phyloP scores from a whole-genome alignment of 2,797 vertebrate species.

The Leucoraja ocellata region DNA sequence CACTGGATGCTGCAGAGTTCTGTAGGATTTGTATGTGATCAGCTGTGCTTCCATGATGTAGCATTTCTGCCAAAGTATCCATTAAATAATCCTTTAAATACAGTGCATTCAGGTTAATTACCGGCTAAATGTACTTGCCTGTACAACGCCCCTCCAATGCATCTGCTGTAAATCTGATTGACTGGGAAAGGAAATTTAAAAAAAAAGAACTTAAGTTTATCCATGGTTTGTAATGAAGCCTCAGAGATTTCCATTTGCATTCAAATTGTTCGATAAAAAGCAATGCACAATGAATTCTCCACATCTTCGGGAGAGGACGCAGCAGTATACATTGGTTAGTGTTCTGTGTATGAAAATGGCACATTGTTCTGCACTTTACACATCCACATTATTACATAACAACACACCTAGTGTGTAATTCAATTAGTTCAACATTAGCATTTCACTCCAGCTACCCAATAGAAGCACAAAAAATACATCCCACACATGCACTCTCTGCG shows the following conservation, averaged over 20 bases:
- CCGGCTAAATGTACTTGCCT: not conserved
- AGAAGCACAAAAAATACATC: not conserved
- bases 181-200: not conserved
- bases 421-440: not conserved
- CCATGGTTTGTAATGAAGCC: not conserved
- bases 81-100: constrained; percentile 7
- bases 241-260: constrained; percentile 18
- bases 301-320: not conserved
- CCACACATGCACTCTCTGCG: not conserved
- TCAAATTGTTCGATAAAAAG: constrained; percentile 13
- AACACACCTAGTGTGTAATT: constrained; percentile 1
- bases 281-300: not conserved
- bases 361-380: not conserved
- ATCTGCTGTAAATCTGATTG: not conserved
- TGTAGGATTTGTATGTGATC: not conserved
- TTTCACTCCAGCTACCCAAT: not conserved
- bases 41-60: not conserved
- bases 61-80: not conserved
- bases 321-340: not conserved
- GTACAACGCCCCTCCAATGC: not conserved
- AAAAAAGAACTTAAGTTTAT: constrained; percentile 15
- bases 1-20: not conserved
- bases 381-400: not conserved
- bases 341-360: not conserved
- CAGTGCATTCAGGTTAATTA: not conserved